These are phyloP conservation scores for Cyanoliseus patagonus DNA, from an alignment of 2,113 vertebrate species.

Conservation along the genomic window DNA sequence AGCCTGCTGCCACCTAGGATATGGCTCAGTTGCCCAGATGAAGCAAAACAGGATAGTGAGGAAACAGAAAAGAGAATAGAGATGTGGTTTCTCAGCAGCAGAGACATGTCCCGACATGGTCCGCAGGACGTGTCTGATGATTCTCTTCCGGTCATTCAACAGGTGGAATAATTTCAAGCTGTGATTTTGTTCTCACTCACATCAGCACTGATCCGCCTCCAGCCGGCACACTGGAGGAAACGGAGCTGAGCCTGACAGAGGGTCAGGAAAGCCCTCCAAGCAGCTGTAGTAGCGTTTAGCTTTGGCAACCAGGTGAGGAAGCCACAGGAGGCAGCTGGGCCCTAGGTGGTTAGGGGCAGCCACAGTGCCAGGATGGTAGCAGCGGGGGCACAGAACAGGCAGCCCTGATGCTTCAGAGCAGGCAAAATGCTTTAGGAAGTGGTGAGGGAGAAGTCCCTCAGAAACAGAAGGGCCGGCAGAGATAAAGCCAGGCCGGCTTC, in stretches of 20 bases:
- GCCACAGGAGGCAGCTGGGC: background rate
- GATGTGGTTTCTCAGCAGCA: background rate
- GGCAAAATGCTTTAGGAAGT: background rate
- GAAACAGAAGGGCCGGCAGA: background rate
- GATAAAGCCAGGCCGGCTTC: background rate
- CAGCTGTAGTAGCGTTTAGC: background rate
- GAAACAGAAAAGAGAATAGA: background rate
- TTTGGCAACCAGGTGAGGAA: background rate
- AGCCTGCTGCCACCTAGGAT: background rate
- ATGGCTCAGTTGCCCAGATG: background rate
- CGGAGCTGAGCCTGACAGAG: background rate
- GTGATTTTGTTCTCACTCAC: background rate
- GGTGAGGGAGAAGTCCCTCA: background rate
- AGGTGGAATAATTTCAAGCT: background rate
- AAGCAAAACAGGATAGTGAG: background rate
- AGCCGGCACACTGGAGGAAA: background rate
- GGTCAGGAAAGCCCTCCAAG: background rate
- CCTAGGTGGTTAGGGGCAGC: background rate
- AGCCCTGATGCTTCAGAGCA: background rate
- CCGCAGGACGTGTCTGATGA: background rate
- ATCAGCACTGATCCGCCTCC: background rate
- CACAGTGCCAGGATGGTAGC: background rate
- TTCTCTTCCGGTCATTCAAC: background rate
- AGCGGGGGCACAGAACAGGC: background rate
- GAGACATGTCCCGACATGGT: background rate